A percentile compares a stretch with the other conserved stretches of the same genome.
Evolutionary conservation across 1,140 invertebrate genomes (phyloP).

Genomic region (Orchestia grillus): DNA sequence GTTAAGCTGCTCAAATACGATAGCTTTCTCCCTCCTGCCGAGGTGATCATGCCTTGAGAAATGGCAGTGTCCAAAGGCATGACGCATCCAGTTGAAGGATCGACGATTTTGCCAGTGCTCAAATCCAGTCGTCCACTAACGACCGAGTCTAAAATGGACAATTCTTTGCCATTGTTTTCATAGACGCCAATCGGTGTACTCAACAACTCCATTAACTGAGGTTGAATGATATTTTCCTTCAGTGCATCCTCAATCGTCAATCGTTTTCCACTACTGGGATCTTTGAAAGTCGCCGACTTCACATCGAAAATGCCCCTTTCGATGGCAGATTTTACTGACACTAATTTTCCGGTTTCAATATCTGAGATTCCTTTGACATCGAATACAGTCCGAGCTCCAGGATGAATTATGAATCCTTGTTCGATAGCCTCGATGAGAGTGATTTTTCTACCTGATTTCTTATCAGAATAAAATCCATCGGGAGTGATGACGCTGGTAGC

Average conservation of each 20-base stretch:
- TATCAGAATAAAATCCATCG: constrained; percentile 81
- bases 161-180: constrained; percentile 77
- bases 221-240: constrained; percentile 75
- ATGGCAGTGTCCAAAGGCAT: constrained; percentile 89
- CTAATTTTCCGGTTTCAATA: constrained; percentile 82
- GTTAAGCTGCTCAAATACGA: constrained; percentile 87
- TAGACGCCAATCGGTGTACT: constrained; percentile 84
- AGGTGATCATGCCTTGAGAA: constrained; percentile 84
- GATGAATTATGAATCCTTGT: constrained; percentile 88
- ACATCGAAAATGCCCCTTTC: constrained; percentile 83
- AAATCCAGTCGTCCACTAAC: constrained; percentile 86
- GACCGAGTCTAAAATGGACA: constrained; percentile 88
- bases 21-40: constrained; percentile 86
- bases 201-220: constrained; percentile 87
- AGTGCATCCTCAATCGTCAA: constrained; percentile 78
- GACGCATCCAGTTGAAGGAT: constrained; percentile 81
- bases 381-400: constrained; percentile 89
- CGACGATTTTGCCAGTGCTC: constrained; percentile 86
- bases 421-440: constrained; percentile 85
- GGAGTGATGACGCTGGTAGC: constrained; percentile 82
- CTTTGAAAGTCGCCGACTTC: constrained; percentile 80
- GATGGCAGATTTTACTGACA: constrained; percentile 89
- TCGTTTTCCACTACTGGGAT: constrained; percentile 81
- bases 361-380: constrained; percentile 93
- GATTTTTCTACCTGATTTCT: constrained; percentile 79